Evolutionary conservation across 2,113 vertebrate species (phyloP).

Genomic region (Bos taurus): ARS-UCD2.0 NC_037344.1:11646501-11647000

Average conservation of each 20-base stretch:
- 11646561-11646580: not conserved
- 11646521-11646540: not conserved
- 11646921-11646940: not conserved
- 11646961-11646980: not conserved
- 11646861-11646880: not conserved
- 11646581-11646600: not conserved
- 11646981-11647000: not conserved
- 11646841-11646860: fast-evolving
- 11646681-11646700: not conserved
- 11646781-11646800: not conserved
- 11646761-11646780: not conserved
- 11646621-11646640: not conserved
- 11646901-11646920: not conserved
- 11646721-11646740: not conserved
- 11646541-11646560: not conserved
- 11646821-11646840: not conserved
- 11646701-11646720: no score
- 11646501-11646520: not conserved
- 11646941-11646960: not conserved
- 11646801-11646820: not conserved
- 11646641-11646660: not conserved
- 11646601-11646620: not conserved
- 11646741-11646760: not conserved
- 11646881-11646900: not conserved
- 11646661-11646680: not conserved